A percentile compares a stretch with the other conserved stretches of the same genome.
phyloP scores from a whole-genome alignment of 2,797 vertebrate species.

The Pygocentrus nattereri region DNA sequence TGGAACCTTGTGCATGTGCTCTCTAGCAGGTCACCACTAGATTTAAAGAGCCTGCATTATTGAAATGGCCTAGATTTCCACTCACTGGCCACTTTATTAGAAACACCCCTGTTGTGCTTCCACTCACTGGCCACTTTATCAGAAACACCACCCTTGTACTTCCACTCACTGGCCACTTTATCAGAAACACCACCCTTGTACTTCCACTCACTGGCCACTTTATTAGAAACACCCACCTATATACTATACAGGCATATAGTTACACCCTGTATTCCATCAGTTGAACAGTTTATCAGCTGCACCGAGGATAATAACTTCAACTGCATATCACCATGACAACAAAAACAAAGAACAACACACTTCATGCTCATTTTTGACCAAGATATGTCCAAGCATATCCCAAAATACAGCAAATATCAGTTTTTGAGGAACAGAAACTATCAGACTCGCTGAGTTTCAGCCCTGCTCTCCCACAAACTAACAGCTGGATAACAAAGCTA shows the following conservation, averaged over 20 bases:
- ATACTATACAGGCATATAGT: no score
- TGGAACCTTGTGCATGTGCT: neutral
- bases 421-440: neutral
- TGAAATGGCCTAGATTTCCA: constrained; percentile 36
- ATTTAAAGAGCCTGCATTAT: neutral
- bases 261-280: no score
- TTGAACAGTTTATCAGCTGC: neutral
- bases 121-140: no score
- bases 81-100: no score
- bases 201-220: no score
- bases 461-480: neutral
- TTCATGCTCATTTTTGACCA: neutral
- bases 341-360: neutral
- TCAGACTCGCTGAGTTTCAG: neutral
- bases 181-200: no score
- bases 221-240: no score
- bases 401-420: constrained; percentile 21
- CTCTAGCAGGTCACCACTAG: neutral
- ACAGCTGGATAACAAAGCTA: neutral
- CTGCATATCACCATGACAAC: constrained; percentile 30
- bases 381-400: neutral
- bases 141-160: no score
- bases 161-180: no score
- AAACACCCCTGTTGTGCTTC: no score
- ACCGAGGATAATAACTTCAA: constrained; percentile 36